phyloP scores from a whole-genome alignment of 1,140 invertebrate genomes.

The Holcopasites calliopsidis region DNA sequence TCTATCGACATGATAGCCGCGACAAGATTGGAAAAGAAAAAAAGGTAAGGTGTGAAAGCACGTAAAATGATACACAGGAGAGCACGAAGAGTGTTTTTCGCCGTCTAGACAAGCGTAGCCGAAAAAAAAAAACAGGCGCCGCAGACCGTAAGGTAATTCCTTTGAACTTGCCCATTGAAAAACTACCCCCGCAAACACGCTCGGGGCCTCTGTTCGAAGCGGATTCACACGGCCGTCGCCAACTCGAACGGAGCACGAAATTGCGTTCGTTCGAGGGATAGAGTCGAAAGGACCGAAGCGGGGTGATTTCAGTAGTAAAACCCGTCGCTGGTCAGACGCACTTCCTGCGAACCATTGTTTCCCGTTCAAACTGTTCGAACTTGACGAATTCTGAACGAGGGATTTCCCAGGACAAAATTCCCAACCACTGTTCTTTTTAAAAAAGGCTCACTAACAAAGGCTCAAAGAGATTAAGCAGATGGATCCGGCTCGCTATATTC shows the following conservation, averaged over 20 bases:
- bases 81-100: too few relatives aligned
- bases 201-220: background rate
- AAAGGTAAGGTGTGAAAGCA: background rate
- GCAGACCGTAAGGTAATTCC: conserved; percentile 32
- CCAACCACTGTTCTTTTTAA: too few relatives aligned
- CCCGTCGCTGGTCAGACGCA: background rate
- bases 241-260: conserved; percentile 25
- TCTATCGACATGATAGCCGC: background rate
- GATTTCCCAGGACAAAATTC: conserved; percentile 13
- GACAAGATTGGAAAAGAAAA: background rate
- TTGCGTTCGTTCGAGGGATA: background rate
- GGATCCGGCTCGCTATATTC: too few relatives aligned
- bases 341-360: background rate
- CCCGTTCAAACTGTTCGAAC: too few relatives aligned
- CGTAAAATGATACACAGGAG: background rate
- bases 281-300: background rate
- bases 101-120: conserved; percentile 37
- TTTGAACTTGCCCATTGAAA: conserved; percentile 8
- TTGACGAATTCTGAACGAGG: background rate
- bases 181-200: background rate
- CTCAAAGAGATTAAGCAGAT: too few relatives aligned
- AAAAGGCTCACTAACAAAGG: too few relatives aligned
- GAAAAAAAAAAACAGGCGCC: conserved; percentile 4
- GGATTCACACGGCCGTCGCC: background rate
- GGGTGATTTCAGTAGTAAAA: background rate